Conservation (phyloP, 2,888 invertebrate species). For the Pelosia muscerda region DNA sequence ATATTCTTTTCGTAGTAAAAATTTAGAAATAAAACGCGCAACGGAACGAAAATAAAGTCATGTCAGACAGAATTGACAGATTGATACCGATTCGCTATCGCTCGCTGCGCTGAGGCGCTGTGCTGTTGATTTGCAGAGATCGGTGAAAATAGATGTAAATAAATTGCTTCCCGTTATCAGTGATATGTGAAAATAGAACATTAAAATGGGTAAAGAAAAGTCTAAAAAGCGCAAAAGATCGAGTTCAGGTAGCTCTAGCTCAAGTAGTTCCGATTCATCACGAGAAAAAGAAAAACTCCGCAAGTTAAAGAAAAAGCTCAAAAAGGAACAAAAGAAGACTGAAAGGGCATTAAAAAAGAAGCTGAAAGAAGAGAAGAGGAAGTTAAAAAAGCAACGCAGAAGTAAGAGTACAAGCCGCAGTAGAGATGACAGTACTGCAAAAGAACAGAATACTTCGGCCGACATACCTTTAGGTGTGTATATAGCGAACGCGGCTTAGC, state of each 20-base stretch:
- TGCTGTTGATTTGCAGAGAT: neutral
- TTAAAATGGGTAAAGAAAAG: slow-evolving; percentile 76
- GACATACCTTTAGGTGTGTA: slow-evolving; percentile 80
- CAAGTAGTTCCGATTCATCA: slow-evolving; percentile 79
- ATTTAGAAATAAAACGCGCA: too few relatives aligned
- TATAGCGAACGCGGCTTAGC: neutral
- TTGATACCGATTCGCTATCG: too few relatives aligned
- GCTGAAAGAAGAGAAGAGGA: slow-evolving; percentile 79
- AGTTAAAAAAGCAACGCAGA: slow-evolving; percentile 69
- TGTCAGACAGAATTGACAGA: neutral
- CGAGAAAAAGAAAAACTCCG: slow-evolving; percentile 83
- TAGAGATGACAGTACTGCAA: slow-evolving; percentile 53
- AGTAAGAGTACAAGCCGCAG: slow-evolving; percentile 61
- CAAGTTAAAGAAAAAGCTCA: slow-evolving; percentile 86
- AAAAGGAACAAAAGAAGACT: slow-evolving; percentile 84
- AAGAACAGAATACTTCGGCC: slow-evolving; percentile 61
- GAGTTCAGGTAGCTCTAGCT: slow-evolving; percentile 67
- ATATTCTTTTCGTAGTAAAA: too few relatives aligned
- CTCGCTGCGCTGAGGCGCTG: neutral
- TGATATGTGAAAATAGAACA: slow-evolving; percentile 26
- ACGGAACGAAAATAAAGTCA: neutral
- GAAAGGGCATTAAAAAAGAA: slow-evolving; percentile 85
- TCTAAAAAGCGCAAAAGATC: slow-evolving; percentile 74
- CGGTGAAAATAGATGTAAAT: slow-evolving; percentile 35
- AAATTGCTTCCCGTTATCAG: slow-evolving; percentile 14